Percentiles rank a stretch among this genome's conserved stretches.
phyloP scores from a whole-genome alignment of 2,888 invertebrate species.

The Lymantria dispar region DNA sequence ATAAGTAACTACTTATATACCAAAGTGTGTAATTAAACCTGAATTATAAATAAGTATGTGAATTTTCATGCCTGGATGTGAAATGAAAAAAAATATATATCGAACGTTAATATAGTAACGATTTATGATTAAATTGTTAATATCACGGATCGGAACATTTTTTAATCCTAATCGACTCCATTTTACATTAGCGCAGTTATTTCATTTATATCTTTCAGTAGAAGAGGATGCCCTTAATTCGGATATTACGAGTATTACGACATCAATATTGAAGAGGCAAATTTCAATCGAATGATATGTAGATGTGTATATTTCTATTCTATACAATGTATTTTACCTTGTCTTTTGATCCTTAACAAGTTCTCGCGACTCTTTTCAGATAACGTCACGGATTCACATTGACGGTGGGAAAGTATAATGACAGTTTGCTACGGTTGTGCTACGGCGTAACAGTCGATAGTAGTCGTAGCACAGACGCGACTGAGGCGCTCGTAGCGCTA shows the following conservation, averaged over 20 bases:
- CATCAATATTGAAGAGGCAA: constrained; percentile 17
- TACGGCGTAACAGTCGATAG: constrained; percentile 70
- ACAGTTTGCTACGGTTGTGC: constrained; percentile 41
- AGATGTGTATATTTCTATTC: neutral
- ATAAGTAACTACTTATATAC: no score
- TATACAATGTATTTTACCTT: constrained; percentile 37
- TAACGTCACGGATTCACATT: constrained; percentile 54
- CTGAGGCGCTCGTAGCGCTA: constrained; percentile 68
- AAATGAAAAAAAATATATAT: no score
- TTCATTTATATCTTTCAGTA: constrained; percentile 9
- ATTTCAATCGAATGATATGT: constrained; percentile 7
- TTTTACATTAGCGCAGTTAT: constrained; percentile 17
- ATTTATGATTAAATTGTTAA: no score
- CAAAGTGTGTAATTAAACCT: no score
- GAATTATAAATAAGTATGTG: no score
- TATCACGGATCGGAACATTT: neutral
- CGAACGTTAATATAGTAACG: no score
- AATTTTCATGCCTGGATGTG: no score
- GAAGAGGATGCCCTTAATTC: constrained; percentile 14
- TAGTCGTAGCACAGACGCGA: constrained; percentile 65
- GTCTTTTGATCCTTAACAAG: constrained; percentile 24
- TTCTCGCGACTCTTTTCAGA: constrained; percentile 35
- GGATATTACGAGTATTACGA: constrained; percentile 34
- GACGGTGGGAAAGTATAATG: constrained; percentile 36
- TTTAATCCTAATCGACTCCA: constrained; percentile 10